Evolutionary conservation across 2,888 invertebrate genomes (phyloP).

Genomic region (Philereme vetulata): DNA sequence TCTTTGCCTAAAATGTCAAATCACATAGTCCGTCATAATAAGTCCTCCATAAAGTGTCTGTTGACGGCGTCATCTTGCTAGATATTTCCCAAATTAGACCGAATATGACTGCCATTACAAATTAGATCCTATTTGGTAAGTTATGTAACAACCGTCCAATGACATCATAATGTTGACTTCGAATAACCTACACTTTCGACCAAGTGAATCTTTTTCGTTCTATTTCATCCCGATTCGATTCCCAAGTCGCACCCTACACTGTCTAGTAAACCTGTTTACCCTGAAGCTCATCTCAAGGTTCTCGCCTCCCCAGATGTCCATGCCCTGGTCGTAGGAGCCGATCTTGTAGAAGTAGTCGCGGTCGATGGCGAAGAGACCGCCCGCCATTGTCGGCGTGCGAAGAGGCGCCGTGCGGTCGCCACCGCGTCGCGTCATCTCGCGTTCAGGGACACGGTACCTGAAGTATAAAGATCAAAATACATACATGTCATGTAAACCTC

Average conservation of each 20-base stretch:
- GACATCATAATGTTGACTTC: too few relatives aligned
- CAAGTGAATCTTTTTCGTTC: too few relatives aligned
- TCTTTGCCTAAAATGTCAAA: too few relatives aligned
- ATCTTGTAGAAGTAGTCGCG: conserved; percentile 98
- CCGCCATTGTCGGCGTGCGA: conserved; percentile 99
- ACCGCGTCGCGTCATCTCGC: conserved; percentile 97
- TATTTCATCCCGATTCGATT: too few relatives aligned
- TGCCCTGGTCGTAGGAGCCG: conserved; percentile 99
- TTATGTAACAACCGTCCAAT: too few relatives aligned
- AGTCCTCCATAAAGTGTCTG: too few relatives aligned
- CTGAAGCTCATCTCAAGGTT: conserved; percentile 97
- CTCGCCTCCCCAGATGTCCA: conserved; percentile 99
- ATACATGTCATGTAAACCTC: background rate
- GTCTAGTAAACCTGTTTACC: conserved; percentile 79
- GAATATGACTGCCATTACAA: too few relatives aligned
- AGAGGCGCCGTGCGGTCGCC: conserved; percentile 96
- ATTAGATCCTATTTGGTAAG: too few relatives aligned
- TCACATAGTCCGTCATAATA: too few relatives aligned
- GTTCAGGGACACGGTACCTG: conserved; percentile 98
- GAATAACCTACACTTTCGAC: too few relatives aligned
- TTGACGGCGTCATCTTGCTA: too few relatives aligned
- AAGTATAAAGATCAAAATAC: background rate
- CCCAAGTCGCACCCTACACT: background rate
- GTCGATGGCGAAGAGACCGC: conserved; percentile 97
- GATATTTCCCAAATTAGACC: too few relatives aligned